These are phyloP conservation scores for Erpobdella octoculata DNA, from an alignment of 2,888 invertebrate species.

Conservation along the genomic window DNA sequence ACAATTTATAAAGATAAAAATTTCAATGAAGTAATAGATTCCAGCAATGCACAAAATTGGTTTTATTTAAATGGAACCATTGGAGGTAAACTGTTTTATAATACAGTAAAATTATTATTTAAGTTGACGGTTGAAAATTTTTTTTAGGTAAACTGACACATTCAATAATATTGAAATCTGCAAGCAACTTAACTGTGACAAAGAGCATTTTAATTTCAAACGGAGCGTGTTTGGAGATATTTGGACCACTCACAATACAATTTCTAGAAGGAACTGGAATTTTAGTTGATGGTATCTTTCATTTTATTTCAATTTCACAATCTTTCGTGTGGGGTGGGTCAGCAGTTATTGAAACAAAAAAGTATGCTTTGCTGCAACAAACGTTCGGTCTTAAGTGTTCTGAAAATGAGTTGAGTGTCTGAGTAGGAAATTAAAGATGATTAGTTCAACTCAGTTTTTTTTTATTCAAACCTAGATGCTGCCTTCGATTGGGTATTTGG, in stretches of 20 bases:
- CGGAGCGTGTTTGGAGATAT: not conserved
- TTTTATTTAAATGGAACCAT: not conserved
- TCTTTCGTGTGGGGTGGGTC: too few species aligned
- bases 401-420: too few species aligned
- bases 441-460: too few species aligned
- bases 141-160: not conserved
- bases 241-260: not conserved
- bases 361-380: too few species aligned
- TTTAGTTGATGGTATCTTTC: not conserved
- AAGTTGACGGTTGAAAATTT: not conserved
- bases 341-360: too few species aligned
- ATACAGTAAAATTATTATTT: not conserved
- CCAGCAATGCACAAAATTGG: not conserved
- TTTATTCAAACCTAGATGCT: too few species aligned
- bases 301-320: too few species aligned
- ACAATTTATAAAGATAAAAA: not conserved
- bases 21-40: not conserved
- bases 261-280: not conserved
- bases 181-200: not conserved
- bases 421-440: too few species aligned
- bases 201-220: not conserved
- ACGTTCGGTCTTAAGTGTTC: too few species aligned
- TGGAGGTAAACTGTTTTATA: conserved; percentile 12
- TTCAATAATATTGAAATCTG: not conserved
- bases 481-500: too few species aligned